Evolutionary conservation across 2,888 invertebrate genomes (phyloP).

Genomic region (Metellina segmentata): DNA sequence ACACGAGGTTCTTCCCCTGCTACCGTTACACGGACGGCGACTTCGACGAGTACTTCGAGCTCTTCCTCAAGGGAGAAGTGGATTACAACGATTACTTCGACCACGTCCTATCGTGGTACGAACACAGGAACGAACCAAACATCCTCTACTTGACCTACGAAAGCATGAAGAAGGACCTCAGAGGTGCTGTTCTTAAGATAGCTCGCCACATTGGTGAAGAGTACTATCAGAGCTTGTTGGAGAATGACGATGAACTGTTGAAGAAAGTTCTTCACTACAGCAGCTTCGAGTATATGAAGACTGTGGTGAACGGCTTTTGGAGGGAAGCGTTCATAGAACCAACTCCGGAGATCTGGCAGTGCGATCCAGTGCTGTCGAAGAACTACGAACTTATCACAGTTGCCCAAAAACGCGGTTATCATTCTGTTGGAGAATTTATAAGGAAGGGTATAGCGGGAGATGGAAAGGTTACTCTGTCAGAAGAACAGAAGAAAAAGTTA

Average conservation of each 20-base stretch:
- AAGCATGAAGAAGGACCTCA: constrained; percentile 80
- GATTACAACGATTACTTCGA: constrained; percentile 77
- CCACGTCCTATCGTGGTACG: constrained; percentile 69
- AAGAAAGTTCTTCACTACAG: constrained; percentile 49
- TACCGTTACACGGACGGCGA: constrained; percentile 67
- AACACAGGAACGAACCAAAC: constrained; percentile 78
- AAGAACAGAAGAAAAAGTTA: constrained; percentile 45
- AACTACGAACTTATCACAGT: neutral
- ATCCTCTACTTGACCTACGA: constrained; percentile 81
- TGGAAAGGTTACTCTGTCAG: constrained; percentile 79
- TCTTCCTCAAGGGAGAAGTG: constrained; percentile 80
- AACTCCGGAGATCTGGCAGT: neutral
- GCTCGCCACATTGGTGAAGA: constrained; percentile 77
- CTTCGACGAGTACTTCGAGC: constrained; percentile 80
- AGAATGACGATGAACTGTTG: constrained; percentile 31
- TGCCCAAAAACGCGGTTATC: constrained; percentile 19
- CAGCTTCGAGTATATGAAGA: constrained; percentile 72
- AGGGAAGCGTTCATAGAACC: neutral
- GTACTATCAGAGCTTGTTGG: constrained; percentile 18
- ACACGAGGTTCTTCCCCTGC: constrained; percentile 72
- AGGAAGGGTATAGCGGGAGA: constrained; percentile 81
- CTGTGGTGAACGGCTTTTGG: constrained; percentile 14
- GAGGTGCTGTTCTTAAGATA: constrained; percentile 75
- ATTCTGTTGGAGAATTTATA: constrained; percentile 60
- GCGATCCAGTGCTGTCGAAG: constrained; percentile 31